Evolutionary conservation across 1,140 invertebrate genomes (phyloP).

Genomic region (Trichonephila clavata): DNA sequence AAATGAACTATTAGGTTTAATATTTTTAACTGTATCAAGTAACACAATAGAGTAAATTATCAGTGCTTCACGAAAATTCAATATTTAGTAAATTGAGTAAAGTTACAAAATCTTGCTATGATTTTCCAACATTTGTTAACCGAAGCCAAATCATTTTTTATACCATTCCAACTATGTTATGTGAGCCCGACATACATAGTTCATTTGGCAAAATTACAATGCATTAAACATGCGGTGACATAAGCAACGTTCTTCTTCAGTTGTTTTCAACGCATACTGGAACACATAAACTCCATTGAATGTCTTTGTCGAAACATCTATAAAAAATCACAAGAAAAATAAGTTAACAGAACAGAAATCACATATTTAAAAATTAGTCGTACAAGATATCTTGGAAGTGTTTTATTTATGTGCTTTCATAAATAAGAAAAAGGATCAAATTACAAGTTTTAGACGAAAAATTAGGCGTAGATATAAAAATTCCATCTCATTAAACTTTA

Average conservation of each 20-base stretch:
- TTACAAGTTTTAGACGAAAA: no score
- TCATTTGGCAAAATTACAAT: background rate
- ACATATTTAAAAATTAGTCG: no score
- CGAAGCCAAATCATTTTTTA: background rate
- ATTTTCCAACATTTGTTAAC: background rate
- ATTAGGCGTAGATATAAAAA: no score
- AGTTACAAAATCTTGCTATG: conserved; percentile 2
- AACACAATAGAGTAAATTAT: background rate
- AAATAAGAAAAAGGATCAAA: no score
- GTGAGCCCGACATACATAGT: conserved; percentile 26
- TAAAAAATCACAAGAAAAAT: background rate
- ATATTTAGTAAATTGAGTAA: background rate
- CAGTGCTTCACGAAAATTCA: background rate
- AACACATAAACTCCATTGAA: background rate
- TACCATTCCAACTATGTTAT: conserved; percentile 23
- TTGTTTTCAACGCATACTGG: background rate
- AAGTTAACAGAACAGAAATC: no score
- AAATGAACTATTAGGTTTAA: no score
- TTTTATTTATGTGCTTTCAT: no score
- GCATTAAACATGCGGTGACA: background rate
- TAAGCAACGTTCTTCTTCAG: background rate
- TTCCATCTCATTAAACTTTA: no score
- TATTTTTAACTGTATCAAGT: background rate
- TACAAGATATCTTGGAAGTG: no score
- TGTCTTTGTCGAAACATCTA: background rate